These are phyloP conservation scores for Andrena chrysosceles DNA, from an alignment of 2,888 invertebrate genomes.

Conservation along the genomic window DNA sequence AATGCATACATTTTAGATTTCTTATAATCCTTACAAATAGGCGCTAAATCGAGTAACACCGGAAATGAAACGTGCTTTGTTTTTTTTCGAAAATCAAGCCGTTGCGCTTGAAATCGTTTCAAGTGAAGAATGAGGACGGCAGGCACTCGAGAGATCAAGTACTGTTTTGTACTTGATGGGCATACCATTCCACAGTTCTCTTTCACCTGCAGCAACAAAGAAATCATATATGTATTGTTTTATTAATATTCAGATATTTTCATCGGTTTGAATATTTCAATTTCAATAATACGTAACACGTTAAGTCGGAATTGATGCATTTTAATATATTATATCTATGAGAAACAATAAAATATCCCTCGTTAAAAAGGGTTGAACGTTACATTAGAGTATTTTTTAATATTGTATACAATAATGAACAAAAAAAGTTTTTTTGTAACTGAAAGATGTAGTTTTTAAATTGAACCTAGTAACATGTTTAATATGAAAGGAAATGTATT, in stretches of 20 bases:
- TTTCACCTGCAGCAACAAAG: slow-evolving; percentile 84
- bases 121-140: slow-evolving; percentile 97
- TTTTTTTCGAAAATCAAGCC: slow-evolving; percentile 91
- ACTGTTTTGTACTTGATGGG: slow-evolving; percentile 93
- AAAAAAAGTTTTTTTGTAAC: too few species aligned
- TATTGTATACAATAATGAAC: too few species aligned
- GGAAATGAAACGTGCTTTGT: slow-evolving; percentile 95
- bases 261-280: background rate
- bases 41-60: slow-evolving; percentile 93
- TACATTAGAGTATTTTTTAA: too few species aligned
- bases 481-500: background rate
- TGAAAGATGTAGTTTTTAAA: too few species aligned
- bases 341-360: too few species aligned
- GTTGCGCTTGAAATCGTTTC: slow-evolving; percentile 95
- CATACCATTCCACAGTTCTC: slow-evolving; percentile 90
- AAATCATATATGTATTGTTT: background rate
- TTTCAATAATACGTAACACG: too few species aligned
- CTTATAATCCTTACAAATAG: slow-evolving; percentile 91
- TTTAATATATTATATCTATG: too few species aligned
- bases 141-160: slow-evolving; percentile 95
- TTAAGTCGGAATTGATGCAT: too few species aligned
- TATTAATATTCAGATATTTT: background rate
- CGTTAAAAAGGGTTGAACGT: too few species aligned
- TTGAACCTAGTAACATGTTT: background rate
- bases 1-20: slow-evolving; percentile 91